Evolutionary conservation across 2,888 invertebrate genomes (phyloP), one percentile per base, ranked within the genome.

Genomic region (Macrosoma leucophasiata): DNA sequence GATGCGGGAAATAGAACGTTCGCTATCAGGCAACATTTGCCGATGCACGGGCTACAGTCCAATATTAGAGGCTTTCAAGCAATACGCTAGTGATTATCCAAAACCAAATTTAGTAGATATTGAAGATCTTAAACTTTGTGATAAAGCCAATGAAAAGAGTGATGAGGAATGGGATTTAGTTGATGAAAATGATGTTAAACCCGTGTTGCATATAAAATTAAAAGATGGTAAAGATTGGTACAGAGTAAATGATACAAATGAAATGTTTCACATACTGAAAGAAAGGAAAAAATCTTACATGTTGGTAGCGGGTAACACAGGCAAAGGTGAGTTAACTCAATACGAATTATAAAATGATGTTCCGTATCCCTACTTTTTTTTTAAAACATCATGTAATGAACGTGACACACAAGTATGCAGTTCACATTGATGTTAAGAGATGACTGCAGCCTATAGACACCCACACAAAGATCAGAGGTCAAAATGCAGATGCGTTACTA

Each of bases 1-100:
- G 2, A 87, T 87, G 86, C 71, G 86, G 27, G 89, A 91, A 52
- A 85, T 92, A 24, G 93, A 93, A 57, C 87, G 91, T 47, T 87
- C 90, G 0, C 90, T 93, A 43, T 92, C 89, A 8, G 89, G 92
- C 37, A 92, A 92, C 46, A 87, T 92, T n/a, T 93, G 93, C 46
- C 86, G 93, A 23, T 93, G 93, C 55, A 93, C 93, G 0, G 93
- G 93, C 0, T 93, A 91, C 50, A 81, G 93, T 5, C 88, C 93
- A 1, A 93, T 94, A 33, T 61, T 93, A 24, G 92, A 93, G 50
- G 88, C 92, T 1, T 91, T 93, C 66, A 93, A 93, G 55, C 88
- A 88, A n/a, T 89, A 91, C 41, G 90, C 91, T 1, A 73, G 58
- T 13, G 91, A 91, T 52, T 85, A 87, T 4, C 77, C 85, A 0